Evolutionary conservation across 2,797 vertebrate genomes (phyloP), one percentile per base, ranked within the genome.

Genomic region (Gephyroberyx darwinii): DNA sequence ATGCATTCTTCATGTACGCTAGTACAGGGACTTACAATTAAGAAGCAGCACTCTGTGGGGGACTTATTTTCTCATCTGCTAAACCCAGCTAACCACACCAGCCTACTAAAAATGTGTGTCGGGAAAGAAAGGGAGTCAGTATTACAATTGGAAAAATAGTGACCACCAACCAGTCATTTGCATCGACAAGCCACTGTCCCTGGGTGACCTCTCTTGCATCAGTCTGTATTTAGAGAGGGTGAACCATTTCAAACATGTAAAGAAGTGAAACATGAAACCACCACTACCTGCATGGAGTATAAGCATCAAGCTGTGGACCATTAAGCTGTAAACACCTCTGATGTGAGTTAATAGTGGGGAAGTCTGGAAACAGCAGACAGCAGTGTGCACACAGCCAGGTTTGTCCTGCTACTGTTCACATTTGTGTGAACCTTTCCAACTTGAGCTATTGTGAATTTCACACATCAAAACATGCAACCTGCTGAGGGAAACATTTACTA

Each of bases 231-330:
- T 62, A 45, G 55, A 74, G 26, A 22, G 4, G 19, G 14, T 30
- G 22, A 19, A 48, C 50, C 2, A 37, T 37, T 37, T 53, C 19
- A 61, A 64, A 20, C 7, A 70, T 33, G 22, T 35, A 71, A 73
- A 64, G 7, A 17, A 59, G 26, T 26, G 22, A 62, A 68, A 73
- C 56, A 19, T 26, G 22, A 62, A 68, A 73, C 56, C 19, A 61
- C 5, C 30, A 14, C 39, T 9, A 30, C 50, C 30, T 20, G 30
- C 4, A 53, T 14, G 30, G 9, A 52, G 35, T 41, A 48, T 26
- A 19, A 19, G 5, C 43, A 8, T 65, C 19, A 8, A 56, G 31
- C 35, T 65, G 8, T 20, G 14, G 35, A 9, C 19, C 12, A 53
- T 20, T 8, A 55, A 26, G 26, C 13, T 14, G 41, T 14, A 57